Percentiles rank a stretch among this genome's conserved stretches.
phyloP scores from a whole-genome alignment of 2,888 invertebrate species.

The Cephus pulcher region DNA sequence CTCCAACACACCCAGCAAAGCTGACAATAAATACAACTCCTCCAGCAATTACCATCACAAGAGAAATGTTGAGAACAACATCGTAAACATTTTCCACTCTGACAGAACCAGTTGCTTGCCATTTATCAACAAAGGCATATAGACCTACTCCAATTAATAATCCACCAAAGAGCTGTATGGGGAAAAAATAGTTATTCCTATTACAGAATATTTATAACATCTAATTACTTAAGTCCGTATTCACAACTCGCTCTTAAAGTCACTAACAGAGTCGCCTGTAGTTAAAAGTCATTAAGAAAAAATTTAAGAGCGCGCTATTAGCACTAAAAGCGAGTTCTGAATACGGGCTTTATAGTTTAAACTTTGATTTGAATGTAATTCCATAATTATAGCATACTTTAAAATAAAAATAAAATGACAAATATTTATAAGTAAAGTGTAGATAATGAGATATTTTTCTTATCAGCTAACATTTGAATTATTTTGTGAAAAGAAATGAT shows the following conservation, averaged over 20 bases:
- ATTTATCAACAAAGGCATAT: slow-evolving; percentile 94
- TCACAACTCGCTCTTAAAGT: too few relatives aligned
- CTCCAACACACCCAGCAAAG: slow-evolving; percentile 93
- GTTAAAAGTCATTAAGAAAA: too few relatives aligned
- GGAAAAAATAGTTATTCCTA: slow-evolving; percentile 26
- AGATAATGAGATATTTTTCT: slow-evolving; percentile 7
- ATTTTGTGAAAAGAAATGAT: not conserved
- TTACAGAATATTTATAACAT: not conserved
- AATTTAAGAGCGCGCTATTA: too few relatives aligned
- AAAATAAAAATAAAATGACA: slow-evolving; percentile 8
- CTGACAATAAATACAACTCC: slow-evolving; percentile 93
- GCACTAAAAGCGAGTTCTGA: too few relatives aligned
- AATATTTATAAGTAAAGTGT: not conserved
- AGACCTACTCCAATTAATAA: slow-evolving; percentile 87
- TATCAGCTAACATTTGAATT: not conserved
- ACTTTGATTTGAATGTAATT: not conserved
- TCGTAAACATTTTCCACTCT: slow-evolving; percentile 90
- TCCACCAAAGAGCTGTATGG: slow-evolving; percentile 87
- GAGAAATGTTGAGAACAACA: slow-evolving; percentile 88
- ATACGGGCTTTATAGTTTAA: not conserved
- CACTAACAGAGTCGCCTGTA: too few relatives aligned
- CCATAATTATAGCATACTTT: slow-evolving; percentile 9
- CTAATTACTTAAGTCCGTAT: too few relatives aligned
- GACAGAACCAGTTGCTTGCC: slow-evolving; percentile 87
- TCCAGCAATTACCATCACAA: slow-evolving; percentile 90